A percentile compares a stretch with the other conserved stretches of the same genome.
Conservation (phyloP, 92 coral and sea anemone genomes). For the Virgularia gustaviana region DNA sequence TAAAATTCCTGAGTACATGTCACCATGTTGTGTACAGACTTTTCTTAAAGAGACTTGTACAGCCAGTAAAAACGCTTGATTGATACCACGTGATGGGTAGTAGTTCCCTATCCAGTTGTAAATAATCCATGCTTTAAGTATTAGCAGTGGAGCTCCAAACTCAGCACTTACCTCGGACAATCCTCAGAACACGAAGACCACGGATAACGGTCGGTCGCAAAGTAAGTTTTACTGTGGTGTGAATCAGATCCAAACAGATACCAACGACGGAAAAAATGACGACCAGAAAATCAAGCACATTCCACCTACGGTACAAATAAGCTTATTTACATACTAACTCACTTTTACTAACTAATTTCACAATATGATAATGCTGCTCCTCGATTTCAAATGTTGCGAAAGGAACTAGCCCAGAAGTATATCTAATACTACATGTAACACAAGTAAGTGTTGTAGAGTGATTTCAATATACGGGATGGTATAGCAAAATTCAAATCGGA, state of each 20-base stretch:
- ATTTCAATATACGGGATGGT: no score
- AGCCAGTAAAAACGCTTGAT: background rate
- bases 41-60: no score
- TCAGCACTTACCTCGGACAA: conserved; percentile 64
- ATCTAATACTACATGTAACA: background rate
- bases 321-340: no score
- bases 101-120: no score
- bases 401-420: no score
- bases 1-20: no score
- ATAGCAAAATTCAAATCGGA: no score
- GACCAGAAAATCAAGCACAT: conserved; percentile 74
- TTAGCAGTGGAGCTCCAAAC: background rate
- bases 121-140: background rate
- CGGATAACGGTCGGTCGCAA: conserved; percentile 82
- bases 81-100: no score
- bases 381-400: no score
- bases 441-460: background rate
- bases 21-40: no score
- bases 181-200: conserved; percentile 78
- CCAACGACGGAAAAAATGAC: conserved; percentile 84
- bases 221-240: conserved; percentile 41
- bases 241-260: conserved; percentile 58
- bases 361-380: no score
- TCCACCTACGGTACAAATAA: conserved; percentile 89
- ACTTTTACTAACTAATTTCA: no score